A percentile compares a stretch with the other conserved stretches of the same genome.
These are phyloP conservation scores for Odontocolon sp. DNA, from an alignment of 2,888 invertebrate species.

Conservation along the genomic window DNA sequence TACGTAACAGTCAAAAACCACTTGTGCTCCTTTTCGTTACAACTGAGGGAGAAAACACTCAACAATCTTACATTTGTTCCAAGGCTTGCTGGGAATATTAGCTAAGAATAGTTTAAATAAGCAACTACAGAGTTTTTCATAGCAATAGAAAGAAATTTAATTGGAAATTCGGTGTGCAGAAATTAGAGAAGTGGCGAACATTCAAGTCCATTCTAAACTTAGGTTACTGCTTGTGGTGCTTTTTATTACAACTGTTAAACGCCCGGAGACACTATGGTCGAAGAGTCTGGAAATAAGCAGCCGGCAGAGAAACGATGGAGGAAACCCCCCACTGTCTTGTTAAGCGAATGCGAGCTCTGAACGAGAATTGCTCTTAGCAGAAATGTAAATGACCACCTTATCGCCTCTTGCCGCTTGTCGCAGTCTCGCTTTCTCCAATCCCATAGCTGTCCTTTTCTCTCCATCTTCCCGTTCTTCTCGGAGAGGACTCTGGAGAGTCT, in stretches of 20 bases:
- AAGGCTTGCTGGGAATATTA: too few relatives aligned
- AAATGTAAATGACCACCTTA: slow-evolving; percentile 76
- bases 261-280: not conserved
- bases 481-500: slow-evolving; percentile 60
- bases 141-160: too few relatives aligned
- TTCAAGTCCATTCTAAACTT: slow-evolving; percentile 6
- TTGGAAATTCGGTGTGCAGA: too few relatives aligned
- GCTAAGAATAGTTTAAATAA: too few relatives aligned
- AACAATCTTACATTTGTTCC: too few relatives aligned
- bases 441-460: slow-evolving; percentile 57
- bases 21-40: too few relatives aligned
- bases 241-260: slow-evolving; percentile 15
- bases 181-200: slow-evolving; percentile 7
- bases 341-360: slow-evolving; percentile 62
- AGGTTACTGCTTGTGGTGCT: not conserved
- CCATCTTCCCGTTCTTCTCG: slow-evolving; percentile 39
- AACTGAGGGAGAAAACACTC: too few relatives aligned
- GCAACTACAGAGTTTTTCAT: too few relatives aligned
- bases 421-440: slow-evolving; percentile 56
- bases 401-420: slow-evolving; percentile 64
- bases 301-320: slow-evolving; percentile 45
- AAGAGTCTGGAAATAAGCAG: slow-evolving; percentile 35
- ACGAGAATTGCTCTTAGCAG: slow-evolving; percentile 72
- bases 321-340: slow-evolving; percentile 65
- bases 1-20: too few relatives aligned